A percentile compares a stretch with the other conserved stretches of the same genome.
Evolutionary conservation across 2,888 invertebrate genomes (phyloP).

Genomic region (Philaethria dido): DNA sequence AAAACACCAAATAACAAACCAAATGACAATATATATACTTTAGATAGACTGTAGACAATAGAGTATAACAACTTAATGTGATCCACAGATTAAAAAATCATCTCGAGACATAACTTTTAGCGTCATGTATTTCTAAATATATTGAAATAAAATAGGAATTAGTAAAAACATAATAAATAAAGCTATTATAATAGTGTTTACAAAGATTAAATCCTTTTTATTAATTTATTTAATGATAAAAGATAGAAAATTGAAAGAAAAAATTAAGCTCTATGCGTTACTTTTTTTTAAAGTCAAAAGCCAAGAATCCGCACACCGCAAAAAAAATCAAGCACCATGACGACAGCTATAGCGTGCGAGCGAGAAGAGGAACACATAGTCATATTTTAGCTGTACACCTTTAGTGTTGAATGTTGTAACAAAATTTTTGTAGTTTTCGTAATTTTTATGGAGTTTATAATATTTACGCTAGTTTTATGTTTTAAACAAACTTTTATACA

Average conservation of each 20-base stretch:
- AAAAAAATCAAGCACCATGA: conserved; percentile 33
- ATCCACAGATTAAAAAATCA: not conserved
- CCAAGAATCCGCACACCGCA: conserved; percentile 1
- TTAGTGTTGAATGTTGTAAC: conserved; percentile 48
- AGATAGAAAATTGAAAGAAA: not conserved
- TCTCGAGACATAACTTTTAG: not conserved
- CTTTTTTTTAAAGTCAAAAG: not conserved
- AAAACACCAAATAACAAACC: conserved; percentile 30
- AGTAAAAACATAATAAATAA: not conserved
- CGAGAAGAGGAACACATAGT: conserved; percentile 37
- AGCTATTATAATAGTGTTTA: not conserved
- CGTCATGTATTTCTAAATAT: not conserved
- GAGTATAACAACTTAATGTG: not conserved
- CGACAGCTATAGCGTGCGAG: conserved; percentile 35
- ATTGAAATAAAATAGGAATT: not conserved
- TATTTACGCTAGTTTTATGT: conserved; percentile 57
- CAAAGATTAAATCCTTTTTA: not conserved
- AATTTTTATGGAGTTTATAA: conserved; percentile 53
- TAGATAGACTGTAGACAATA: not conserved
- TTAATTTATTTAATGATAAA: not conserved
- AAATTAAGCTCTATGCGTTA: not conserved
- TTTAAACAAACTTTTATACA: conserved; percentile 52
- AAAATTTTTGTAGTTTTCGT: conserved; percentile 50
- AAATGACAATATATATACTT: conserved; percentile 11
- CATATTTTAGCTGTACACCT: conserved; percentile 38